Evolutionary conservation across 1,140 invertebrate species (phyloP).

Genomic region (Bombyx mori): DNA sequence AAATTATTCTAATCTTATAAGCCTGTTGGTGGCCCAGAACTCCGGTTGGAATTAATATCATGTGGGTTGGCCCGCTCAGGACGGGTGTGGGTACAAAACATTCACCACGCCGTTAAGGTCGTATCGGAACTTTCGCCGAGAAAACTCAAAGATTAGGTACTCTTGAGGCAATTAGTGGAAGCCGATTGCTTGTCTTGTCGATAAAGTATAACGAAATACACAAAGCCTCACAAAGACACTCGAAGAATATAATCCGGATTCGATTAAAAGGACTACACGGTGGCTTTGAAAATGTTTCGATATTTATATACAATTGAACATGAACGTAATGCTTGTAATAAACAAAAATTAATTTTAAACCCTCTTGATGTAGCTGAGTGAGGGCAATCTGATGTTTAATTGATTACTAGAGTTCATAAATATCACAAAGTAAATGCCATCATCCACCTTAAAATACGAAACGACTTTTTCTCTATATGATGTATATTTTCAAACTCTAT

Average conservation of each 20-base stretch:
- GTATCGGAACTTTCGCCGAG: conserved; percentile 1
- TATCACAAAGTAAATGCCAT: too few relatives aligned
- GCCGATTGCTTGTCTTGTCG: conserved; percentile 15
- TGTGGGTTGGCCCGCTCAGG: conserved; percentile 27
- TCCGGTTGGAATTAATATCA: conserved; percentile 55
- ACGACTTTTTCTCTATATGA: too few relatives aligned
- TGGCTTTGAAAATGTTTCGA: conserved; percentile 44
- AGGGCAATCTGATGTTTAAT: too few relatives aligned
- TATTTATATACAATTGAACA: too few relatives aligned
- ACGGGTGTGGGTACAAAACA: conserved; percentile 14
- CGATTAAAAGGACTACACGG: conserved; percentile 47
- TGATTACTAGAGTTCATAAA: too few relatives aligned
- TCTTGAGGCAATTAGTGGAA: conserved; percentile 29
- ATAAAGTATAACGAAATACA: conserved; percentile 55
- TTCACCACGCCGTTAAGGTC: conserved; percentile 15
- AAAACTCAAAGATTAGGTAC: conserved; percentile 10
- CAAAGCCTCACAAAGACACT: conserved; percentile 40
- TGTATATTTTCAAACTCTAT: too few relatives aligned
- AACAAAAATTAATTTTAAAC: too few relatives aligned
- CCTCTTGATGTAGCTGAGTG: too few relatives aligned
- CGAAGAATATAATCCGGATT: conserved; percentile 54
- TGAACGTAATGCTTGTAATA: too few relatives aligned
- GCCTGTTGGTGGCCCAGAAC: conserved; percentile 54
- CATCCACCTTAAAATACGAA: too few relatives aligned
- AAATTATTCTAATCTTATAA: conserved; percentile 70